These are phyloP conservation scores for Amniataba percoides DNA, from an alignment of 2,797 vertebrate genomes.

Conservation along the genomic window DNA sequence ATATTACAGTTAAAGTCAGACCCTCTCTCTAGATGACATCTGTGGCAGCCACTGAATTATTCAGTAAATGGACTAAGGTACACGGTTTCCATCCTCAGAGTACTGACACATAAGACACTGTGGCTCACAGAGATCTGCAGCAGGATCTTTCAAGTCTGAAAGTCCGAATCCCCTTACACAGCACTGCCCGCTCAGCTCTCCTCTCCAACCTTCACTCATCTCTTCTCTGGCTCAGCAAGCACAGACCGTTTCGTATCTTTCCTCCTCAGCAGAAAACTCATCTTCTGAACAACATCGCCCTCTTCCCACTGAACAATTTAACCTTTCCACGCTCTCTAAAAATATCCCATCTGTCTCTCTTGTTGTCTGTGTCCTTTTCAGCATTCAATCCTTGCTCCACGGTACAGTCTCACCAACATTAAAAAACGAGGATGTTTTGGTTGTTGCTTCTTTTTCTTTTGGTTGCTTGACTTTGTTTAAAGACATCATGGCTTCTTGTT, in stretches of 20 bases:
- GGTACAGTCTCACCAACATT: background rate
- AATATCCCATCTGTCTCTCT: constrained; percentile 11
- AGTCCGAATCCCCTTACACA: background rate
- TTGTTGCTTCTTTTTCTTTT: background rate
- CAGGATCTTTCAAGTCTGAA: background rate
- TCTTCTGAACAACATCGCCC: constrained; percentile 25
- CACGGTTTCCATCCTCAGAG: background rate
- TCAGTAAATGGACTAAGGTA: background rate
- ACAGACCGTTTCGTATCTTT: background rate
- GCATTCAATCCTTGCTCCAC: background rate
- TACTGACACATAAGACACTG: background rate
- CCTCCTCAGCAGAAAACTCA: background rate
- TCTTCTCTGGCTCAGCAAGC: background rate
- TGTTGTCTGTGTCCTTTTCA: background rate
- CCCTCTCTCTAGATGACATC: background rate
- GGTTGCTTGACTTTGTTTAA: background rate
- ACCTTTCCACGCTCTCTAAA: background rate
- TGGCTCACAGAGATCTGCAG: background rate
- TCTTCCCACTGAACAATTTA: constrained; percentile 17
- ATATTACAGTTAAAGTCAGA: background rate
- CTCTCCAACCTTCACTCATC: constrained; percentile 1
- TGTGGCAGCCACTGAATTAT: background rate
- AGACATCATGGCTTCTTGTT: background rate
- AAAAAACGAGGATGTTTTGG: background rate
- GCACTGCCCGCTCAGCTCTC: background rate